Evolutionary conservation across 2,888 invertebrate genomes (phyloP).

Genomic region (Gari tellinella): DNA sequence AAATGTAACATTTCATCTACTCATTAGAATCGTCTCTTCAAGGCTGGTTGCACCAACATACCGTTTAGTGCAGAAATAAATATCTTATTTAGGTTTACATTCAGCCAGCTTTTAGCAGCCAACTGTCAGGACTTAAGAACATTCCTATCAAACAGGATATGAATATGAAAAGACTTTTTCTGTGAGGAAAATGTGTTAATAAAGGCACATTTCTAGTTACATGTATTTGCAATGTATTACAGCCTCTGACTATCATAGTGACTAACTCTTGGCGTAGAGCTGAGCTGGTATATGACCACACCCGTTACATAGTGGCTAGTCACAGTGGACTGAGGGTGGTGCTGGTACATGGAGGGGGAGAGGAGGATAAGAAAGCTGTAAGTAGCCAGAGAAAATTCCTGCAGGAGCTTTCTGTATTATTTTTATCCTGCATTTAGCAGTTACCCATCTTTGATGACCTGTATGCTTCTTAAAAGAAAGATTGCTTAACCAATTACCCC

Average conservation of each 20-base stretch:
- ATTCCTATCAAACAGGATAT: background rate
- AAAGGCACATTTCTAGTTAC: too few species aligned
- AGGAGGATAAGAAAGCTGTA: slow-evolving; percentile 78
- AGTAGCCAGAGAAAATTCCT: slow-evolving; percentile 23
- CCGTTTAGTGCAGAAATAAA: background rate
- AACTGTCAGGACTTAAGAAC: slow-evolving; percentile 2
- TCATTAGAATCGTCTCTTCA: background rate
- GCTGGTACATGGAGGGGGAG: slow-evolving; percentile 80
- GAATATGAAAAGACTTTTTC: too few species aligned
- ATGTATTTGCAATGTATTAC: too few species aligned
- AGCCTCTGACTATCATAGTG: slow-evolving; percentile 89
- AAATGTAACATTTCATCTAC: too few species aligned
- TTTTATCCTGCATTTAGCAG: too few species aligned
- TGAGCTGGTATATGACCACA: slow-evolving; percentile 68
- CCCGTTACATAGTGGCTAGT: slow-evolving; percentile 50
- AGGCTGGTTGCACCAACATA: background rate
- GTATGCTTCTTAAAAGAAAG: too few species aligned
- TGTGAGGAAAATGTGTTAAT: too few species aligned
- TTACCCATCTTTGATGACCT: too few species aligned
- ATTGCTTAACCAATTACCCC: too few species aligned
- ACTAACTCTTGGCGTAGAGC: slow-evolving; percentile 87
- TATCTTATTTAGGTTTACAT: too few species aligned
- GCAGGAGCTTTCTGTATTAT: too few species aligned
- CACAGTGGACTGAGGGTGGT: slow-evolving; percentile 58
- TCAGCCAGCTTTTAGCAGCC: too few species aligned